Base-by-base conservation (phyloP, 1,140 invertebrate genomes). In the Caligus rogercresseyi region DNA sequence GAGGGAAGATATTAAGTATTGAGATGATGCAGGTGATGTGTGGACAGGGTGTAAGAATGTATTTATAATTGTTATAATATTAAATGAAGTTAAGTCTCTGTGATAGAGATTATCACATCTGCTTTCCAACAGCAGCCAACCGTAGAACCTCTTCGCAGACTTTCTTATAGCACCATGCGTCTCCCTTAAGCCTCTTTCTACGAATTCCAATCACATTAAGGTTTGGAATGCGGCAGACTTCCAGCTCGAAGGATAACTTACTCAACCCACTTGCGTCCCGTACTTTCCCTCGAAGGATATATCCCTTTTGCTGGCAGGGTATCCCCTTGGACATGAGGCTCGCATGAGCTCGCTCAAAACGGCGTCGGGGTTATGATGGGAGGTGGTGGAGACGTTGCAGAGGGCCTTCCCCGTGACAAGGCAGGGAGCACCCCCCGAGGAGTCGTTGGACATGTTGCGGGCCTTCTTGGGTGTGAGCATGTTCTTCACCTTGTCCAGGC, bases 161-260 rank as follows among this genome's bases (percentile, higher is more conserved):
- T 64, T 79, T 80, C 71, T 89, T 89, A 70, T 90, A 90, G 61
- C 83, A 80, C 85, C 87, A 89, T 1, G 82, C 80, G 70, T 89
- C 84, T 1, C 87, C 87, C 70, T 84, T 85, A 1, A 89, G 76
- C 61, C 61, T 14, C 25, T 64, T 65, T 52, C 61, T 25, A 2
- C 61, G 11, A 59, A 65, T 55, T 62, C 77, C 75, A 13, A 83
- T 70, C 13, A 79, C 67, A 53, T 69, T 65, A 3, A 69, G 65
- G 26, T 64, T 65, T 11, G 65, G 61, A 15, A 80, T 69, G 16
- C 70, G 72, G 71, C 86, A 87, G 15, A 89, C 82, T 76, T 90
- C 87, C 60, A 90, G 70, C 70, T 89, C 85, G 72, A 90, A 88
- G 0, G 80, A 78, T 69, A 86, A 65, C 25, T 72, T 72, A 3